phyloP scores from a whole-genome alignment of 1,140 invertebrate genomes.

The Propsilocerus akamusi region DNA sequence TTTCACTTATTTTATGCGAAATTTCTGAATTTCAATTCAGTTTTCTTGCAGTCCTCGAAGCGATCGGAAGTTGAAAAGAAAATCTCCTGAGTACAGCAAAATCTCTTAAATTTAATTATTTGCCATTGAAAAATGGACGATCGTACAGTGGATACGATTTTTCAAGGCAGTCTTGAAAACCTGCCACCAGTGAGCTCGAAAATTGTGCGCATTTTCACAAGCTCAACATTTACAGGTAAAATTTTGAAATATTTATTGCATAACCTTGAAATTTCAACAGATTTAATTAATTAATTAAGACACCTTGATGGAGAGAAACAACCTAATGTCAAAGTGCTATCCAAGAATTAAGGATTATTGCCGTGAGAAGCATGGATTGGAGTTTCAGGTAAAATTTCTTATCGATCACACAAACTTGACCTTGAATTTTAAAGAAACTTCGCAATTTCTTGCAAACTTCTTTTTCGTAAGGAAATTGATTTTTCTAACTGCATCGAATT shows the following conservation, averaged over 20 bases:
- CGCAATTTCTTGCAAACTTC: too few species aligned
- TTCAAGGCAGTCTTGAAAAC: constrained; percentile 70
- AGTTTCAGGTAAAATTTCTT: constrained; percentile 72
- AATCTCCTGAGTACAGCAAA: too few species aligned
- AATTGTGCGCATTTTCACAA: constrained; percentile 96
- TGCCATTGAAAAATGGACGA: constrained; percentile 86
- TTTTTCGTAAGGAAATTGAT: too few species aligned
- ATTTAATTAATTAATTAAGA: constrained; percentile 37
- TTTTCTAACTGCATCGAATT: too few species aligned
- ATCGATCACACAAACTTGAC: too few species aligned
- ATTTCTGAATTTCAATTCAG: too few species aligned
- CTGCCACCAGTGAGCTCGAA: constrained; percentile 91
- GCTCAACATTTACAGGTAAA: constrained; percentile 93
- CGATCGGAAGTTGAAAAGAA: too few species aligned
- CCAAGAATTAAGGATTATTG: constrained; percentile 95
- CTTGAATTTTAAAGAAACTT: too few species aligned
- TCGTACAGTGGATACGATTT: constrained; percentile 73
- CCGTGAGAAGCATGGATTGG: constrained; percentile 90
- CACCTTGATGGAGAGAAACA: constrained; percentile 93
- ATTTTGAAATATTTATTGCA: background rate
- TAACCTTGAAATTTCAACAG: too few species aligned
- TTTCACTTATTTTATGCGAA: too few species aligned
- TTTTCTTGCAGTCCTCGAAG: too few species aligned
- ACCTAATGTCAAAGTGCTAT: constrained; percentile 96
- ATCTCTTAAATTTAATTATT: too few species aligned